Percentiles rank a stretch among this genome's conserved stretches.
Conservation (phyloP, 2,888 invertebrate genomes). For the Mythimna loreyi region DNA sequence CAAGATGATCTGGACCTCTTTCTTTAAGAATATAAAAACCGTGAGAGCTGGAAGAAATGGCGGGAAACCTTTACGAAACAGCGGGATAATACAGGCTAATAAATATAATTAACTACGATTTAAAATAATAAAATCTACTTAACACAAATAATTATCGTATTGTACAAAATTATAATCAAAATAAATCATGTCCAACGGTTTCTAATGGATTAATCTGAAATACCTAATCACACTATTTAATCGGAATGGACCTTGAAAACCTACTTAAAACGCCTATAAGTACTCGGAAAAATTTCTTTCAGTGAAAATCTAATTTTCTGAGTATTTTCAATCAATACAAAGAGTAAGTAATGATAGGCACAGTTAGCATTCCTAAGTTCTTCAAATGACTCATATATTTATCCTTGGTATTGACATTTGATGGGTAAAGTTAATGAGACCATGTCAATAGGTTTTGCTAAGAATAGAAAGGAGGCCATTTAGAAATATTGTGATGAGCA, state of each 20-base stretch:
- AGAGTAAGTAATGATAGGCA: slow-evolving; percentile 6
- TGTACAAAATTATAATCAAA: background rate
- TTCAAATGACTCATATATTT: background rate
- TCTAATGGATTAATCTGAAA: slow-evolving; percentile 16
- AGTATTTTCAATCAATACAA: slow-evolving; percentile 44
- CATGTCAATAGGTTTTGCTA: background rate
- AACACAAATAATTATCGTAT: background rate
- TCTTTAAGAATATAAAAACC: too few species aligned
- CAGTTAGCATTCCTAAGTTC: background rate
- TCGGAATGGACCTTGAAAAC: slow-evolving; percentile 15
- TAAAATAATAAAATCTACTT: background rate
- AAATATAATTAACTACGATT: too few species aligned
- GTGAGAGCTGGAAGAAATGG: too few species aligned
- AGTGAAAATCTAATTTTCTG: slow-evolving; percentile 27
- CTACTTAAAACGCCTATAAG: background rate
- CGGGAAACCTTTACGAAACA: too few species aligned
- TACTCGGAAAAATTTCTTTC: slow-evolving; percentile 20
- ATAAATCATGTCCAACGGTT: slow-evolving; percentile 7
- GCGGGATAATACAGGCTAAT: too few species aligned
- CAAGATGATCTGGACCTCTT: too few species aligned
- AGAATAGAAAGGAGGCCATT: background rate
- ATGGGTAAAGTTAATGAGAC: slow-evolving; percentile 3
- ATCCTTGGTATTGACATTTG: slow-evolving; percentile 5
- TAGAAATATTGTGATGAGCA: background rate
- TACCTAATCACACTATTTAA: background rate